These are phyloP conservation scores for Drosophila ambigua DNA, from an alignment of 1,140 invertebrate species.

Conservation along the genomic window DNA sequence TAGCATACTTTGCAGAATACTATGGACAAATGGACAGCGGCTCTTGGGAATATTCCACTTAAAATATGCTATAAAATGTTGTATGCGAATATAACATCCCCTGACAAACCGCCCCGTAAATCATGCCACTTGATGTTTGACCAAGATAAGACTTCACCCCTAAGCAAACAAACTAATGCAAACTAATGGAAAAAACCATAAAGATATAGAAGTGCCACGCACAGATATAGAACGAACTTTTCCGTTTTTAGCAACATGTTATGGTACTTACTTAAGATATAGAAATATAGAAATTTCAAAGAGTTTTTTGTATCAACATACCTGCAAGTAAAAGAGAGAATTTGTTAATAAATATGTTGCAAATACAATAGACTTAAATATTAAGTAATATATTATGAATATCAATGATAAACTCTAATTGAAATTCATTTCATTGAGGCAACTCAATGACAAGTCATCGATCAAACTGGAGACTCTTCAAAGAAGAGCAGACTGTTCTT, in stretches of 20 bases:
- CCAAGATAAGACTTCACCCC: neutral
- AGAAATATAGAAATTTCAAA: neutral
- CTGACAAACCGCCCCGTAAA: neutral
- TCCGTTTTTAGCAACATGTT: neutral
- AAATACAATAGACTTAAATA: conserved; percentile 15
- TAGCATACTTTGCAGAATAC: conserved; percentile 35
- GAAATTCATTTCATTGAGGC: conserved; percentile 32
- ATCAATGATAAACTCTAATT: conserved; percentile 10
- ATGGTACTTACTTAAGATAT: conserved; percentile 17
- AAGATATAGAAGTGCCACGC: neutral
- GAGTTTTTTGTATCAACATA: conserved; percentile 31
- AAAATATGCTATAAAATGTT: conserved; percentile 14
- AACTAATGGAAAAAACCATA: neutral
- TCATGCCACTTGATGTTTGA: neutral
- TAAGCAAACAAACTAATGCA: conserved; percentile 10
- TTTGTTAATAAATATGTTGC: conserved; percentile 2
- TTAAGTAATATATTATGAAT: neutral
- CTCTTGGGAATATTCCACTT: neutral
- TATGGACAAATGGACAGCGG: neutral
- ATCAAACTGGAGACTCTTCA: conserved; percentile 8
- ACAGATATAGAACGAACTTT: neutral
- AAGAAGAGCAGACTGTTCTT: conserved; percentile 7
- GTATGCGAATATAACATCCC: neutral
- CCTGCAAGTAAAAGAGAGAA: conserved; percentile 55
- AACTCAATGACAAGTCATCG: conserved; percentile 27